Conservation (phyloP, 2,113 vertebrate species). For the Girardinichthys multiradiatus region DNA sequence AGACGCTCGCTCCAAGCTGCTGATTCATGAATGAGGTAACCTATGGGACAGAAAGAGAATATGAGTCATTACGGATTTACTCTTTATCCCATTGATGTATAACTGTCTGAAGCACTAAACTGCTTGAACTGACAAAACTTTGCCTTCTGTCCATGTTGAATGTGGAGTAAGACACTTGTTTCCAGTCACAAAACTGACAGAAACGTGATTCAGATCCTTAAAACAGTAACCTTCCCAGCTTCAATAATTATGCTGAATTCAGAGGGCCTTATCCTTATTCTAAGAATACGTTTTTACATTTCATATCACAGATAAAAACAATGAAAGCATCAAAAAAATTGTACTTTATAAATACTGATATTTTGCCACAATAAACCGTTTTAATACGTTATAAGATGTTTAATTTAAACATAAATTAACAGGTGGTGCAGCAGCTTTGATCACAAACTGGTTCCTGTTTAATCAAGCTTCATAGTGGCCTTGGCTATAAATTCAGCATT, state of each 20-base stretch:
- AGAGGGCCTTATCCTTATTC: too few relatives aligned
- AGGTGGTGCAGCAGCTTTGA: too few relatives aligned
- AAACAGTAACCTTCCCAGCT: neutral
- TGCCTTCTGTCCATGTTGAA: neutral
- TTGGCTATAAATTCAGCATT: too few relatives aligned
- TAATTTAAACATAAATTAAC: too few relatives aligned
- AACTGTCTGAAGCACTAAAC: too few relatives aligned
- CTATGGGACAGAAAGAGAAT: constrained; percentile 57
- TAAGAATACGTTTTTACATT: neutral
- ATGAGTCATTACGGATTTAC: too few relatives aligned
- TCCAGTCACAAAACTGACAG: neutral
- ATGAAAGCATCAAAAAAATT: neutral
- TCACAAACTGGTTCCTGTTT: neutral
- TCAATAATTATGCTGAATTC: neutral
- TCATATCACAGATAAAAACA: neutral
- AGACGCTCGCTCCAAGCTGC: constrained; percentile 90
- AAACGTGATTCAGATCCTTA: neutral
- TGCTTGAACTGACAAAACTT: neutral
- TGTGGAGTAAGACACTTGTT: neutral
- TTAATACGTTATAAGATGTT: too few relatives aligned
- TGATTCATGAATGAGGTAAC: constrained; percentile 95
- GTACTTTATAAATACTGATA: neutral
- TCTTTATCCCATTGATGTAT: too few relatives aligned
- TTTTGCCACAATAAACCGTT: too few relatives aligned
- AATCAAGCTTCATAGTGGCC: too few relatives aligned